These are phyloP conservation scores for Pachypsylla venusta DNA, from an alignment of 1,140 invertebrate species.

Conservation along the genomic window DNA sequence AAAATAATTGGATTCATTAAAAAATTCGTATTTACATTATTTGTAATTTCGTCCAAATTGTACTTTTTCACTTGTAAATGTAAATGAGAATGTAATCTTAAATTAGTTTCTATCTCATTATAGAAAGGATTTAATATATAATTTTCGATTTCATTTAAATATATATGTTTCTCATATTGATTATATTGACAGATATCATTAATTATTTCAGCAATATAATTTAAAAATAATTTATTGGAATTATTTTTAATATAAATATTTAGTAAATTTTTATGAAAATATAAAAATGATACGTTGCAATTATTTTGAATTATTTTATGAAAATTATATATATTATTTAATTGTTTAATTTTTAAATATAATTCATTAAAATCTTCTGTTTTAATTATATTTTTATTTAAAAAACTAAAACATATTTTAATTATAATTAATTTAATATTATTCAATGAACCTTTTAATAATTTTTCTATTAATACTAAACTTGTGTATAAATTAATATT, in stretches of 20 bases:
- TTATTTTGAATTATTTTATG: background rate
- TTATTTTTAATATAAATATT: slow-evolving; percentile 1
- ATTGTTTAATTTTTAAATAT: background rate
- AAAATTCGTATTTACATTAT: slow-evolving; percentile 27
- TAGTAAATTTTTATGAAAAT: slow-evolving; percentile 1
- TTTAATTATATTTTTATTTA: background rate
- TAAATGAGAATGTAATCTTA: slow-evolving; percentile 76
- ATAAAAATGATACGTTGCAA: slow-evolving; percentile 4
- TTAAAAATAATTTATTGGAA: background rate
- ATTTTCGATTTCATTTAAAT: slow-evolving; percentile 20
- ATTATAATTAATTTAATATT: slow-evolving; percentile 3
- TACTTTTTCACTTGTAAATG: slow-evolving; percentile 67
- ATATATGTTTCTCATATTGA: background rate
- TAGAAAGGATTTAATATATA: slow-evolving; percentile 57
- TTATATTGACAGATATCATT: background rate
- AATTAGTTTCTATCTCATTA: slow-evolving; percentile 75
- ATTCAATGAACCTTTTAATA: background rate
- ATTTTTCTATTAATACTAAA: background rate
- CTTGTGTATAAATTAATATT: background rate
- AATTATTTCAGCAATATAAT: background rate
- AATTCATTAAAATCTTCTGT: background rate
- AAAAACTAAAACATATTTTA: background rate
- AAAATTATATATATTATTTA: background rate
- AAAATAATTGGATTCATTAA: slow-evolving; percentile 31
- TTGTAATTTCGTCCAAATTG: slow-evolving; percentile 1